Conservation (phyloP, 2,888 invertebrate species). For the Heliconius erato region DNA sequence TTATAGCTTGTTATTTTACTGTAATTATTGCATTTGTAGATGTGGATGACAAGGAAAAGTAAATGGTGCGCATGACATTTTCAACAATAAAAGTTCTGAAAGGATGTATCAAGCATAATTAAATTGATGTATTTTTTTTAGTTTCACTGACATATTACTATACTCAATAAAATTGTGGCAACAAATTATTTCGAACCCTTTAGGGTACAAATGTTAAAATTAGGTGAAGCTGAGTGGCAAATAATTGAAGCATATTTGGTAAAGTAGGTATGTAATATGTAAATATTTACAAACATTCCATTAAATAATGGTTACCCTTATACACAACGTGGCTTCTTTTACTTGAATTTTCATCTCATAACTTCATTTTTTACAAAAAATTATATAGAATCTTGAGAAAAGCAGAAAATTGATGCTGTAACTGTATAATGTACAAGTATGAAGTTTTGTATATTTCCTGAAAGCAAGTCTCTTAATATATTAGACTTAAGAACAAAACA, state of each 20-base stretch:
- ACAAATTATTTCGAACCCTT: background rate
- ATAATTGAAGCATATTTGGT: background rate
- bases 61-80: constrained; percentile 47
- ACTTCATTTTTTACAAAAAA: background rate
- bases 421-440: background rate
- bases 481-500: background rate
- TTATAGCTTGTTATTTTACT: constrained; percentile 35
- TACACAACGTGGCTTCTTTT: background rate
- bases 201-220: background rate
- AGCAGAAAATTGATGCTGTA: background rate
- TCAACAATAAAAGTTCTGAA: background rate
- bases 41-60: constrained; percentile 32
- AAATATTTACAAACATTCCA: constrained; percentile 38
- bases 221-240: background rate
- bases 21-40: constrained; percentile 23
- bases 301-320: constrained; percentile 11
- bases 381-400: background rate
- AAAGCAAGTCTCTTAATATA: background rate
- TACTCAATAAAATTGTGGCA: background rate
- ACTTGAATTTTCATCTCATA: background rate
- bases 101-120: background rate
- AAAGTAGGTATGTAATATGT: background rate
- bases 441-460: background rate
- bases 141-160: constrained; percentile 1
- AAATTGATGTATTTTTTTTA: background rate